phyloP scores from a whole-genome alignment of 2,797 vertebrate species.

The Columba guinea region DNA sequence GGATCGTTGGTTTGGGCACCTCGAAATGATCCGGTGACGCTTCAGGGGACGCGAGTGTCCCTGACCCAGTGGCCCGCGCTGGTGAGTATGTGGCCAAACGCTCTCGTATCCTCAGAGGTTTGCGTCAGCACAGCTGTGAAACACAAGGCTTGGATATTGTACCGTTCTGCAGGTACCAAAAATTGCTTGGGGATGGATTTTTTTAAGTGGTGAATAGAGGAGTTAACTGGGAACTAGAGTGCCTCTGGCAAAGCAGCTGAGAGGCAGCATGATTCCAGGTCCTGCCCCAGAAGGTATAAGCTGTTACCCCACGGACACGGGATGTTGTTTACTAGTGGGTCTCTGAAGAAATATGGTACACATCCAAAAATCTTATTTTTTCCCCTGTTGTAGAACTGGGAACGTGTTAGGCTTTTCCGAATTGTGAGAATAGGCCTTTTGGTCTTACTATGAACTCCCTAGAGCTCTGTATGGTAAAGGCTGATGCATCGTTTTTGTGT shows the following conservation, averaged over 20 bases:
- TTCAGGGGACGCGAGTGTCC: conserved; percentile 76
- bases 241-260: not conserved
- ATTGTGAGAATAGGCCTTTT: not conserved
- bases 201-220: not conserved
- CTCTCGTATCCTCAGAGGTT: not conserved
- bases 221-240: not conserved
- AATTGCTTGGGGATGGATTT: not conserved
- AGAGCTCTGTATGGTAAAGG: not conserved
- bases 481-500: not conserved
- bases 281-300: not conserved
- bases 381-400: not conserved
- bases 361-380: not conserved
- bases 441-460: not conserved
- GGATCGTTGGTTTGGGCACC: conserved; percentile 92
- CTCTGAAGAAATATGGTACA: not conserved
- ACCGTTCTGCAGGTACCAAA: not conserved
- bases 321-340: not conserved
- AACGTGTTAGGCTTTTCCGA: not conserved
- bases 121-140: not conserved
- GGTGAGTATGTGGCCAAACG: conserved; percentile 80
- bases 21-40: conserved; percentile 77
- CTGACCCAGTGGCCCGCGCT: conserved; percentile 90
- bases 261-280: not conserved
- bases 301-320: not conserved
- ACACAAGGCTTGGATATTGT: not conserved